Evolutionary conservation across 2,888 invertebrate species (phyloP).

Genomic region (Sinotaia quadrata): DNA sequence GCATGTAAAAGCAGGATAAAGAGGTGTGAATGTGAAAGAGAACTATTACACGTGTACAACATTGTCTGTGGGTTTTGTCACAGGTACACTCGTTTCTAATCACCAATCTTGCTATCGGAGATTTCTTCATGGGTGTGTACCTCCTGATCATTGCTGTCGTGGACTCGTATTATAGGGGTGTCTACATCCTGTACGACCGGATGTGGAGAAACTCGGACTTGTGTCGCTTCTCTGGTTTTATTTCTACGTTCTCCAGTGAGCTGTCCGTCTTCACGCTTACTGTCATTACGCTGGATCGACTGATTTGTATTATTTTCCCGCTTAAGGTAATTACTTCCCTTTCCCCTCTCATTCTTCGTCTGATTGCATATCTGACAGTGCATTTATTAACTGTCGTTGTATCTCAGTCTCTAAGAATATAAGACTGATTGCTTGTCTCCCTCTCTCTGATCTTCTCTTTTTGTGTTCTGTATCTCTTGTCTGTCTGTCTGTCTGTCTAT

Average conservation of each 20-base stretch:
- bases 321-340: slow-evolving; percentile 56
- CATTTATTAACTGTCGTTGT: too few species aligned
- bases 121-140: slow-evolving; percentile 69
- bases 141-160: slow-evolving; percentile 68
- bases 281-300: slow-evolving; percentile 72
- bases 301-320: slow-evolving; percentile 71
- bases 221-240: slow-evolving; percentile 68
- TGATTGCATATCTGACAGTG: too few species aligned
- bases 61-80: not conserved
- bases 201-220: slow-evolving; percentile 63
- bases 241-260: slow-evolving; percentile 72
- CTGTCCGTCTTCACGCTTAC: slow-evolving; percentile 72
- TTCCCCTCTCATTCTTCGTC: too few species aligned
- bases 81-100: slow-evolving; percentile 74
- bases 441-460: not conserved
- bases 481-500: not conserved
- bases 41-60: too few species aligned
- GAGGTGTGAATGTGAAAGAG: not conserved
- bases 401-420: too few species aligned
- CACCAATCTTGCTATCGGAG: slow-evolving; percentile 67
- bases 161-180: slow-evolving; percentile 72
- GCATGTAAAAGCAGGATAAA: not conserved
- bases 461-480: not conserved
- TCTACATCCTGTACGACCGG: slow-evolving; percentile 69
- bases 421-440: not conserved